Evolutionary conservation across 2,113 vertebrate genomes (phyloP).

Genomic region (Colius striatus): DNA sequence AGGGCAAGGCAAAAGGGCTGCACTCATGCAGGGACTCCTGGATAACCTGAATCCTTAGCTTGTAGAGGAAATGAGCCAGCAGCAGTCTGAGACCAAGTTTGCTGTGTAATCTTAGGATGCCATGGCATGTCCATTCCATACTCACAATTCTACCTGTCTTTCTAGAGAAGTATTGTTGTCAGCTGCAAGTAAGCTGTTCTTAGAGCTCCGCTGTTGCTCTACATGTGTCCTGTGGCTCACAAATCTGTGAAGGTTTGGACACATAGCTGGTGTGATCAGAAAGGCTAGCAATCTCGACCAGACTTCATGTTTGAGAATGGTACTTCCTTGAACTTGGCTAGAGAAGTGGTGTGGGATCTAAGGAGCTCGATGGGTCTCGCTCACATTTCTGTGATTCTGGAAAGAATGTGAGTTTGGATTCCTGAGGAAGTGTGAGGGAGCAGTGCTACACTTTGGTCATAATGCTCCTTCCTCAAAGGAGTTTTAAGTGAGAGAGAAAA

Average conservation of each 20-base stretch:
- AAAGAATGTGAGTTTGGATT: neutral
- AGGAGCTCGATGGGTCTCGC: neutral
- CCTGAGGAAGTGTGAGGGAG: neutral
- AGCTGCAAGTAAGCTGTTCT: neutral
- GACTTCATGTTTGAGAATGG: neutral
- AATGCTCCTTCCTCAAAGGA: neutral
- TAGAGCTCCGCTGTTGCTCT: neutral
- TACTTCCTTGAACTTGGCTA: neutral
- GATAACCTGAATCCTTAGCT: neutral
- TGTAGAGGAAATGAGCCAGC: conserved; percentile 8
- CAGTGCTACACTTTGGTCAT: neutral
- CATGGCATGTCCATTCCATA: neutral
- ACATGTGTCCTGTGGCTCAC: neutral
- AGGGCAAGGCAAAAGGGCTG: neutral
- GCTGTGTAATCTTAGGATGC: conserved; percentile 15
- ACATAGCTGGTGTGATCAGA: neutral
- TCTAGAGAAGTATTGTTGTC: neutral
- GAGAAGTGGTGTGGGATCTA: accelerated
- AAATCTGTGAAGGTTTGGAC: neutral
- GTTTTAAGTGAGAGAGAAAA: neutral
- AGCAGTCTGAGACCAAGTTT: neutral
- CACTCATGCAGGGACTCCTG: neutral
- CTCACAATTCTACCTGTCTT: neutral
- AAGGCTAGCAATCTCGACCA: neutral
- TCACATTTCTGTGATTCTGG: neutral